phyloP scores from a whole-genome alignment of 2,888 invertebrate species.

The Drosophila anceps region DNA sequence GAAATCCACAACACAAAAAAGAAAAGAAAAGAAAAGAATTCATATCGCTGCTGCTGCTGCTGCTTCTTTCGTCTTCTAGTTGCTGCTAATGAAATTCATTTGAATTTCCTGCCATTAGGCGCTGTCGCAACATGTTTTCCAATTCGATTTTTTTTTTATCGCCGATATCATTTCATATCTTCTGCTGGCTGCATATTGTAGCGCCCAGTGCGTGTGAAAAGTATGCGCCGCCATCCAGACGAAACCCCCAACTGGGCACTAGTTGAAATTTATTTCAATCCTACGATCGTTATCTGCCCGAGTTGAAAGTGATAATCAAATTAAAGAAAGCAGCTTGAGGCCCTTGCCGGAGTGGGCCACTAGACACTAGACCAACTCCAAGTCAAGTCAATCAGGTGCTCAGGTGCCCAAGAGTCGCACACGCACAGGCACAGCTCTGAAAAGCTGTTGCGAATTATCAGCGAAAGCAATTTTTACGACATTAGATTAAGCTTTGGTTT shows the following conservation, averaged over 20 bases:
- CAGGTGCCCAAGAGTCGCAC: neutral
- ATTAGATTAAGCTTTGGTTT: neutral
- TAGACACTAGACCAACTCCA: neutral
- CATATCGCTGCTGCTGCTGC: neutral
- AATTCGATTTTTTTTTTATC: slow-evolving; percentile 9
- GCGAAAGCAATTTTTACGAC: neutral
- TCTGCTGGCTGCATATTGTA: neutral
- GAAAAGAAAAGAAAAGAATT: slow-evolving; percentile 18
- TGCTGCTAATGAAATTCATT: slow-evolving; percentile 46
- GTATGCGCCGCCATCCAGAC: slow-evolving; percentile 32
- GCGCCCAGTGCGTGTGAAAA: slow-evolving; percentile 53
- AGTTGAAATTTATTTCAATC: slow-evolving; percentile 42
- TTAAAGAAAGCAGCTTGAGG: slow-evolving; percentile 8
- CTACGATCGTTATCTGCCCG: slow-evolving; percentile 29
- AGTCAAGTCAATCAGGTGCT: neutral
- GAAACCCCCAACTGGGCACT: slow-evolving; percentile 21
- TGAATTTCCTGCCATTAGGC: slow-evolving; percentile 42
- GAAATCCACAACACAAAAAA: slow-evolving; percentile 7
- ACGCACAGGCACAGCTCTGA: neutral
- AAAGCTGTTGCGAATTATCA: neutral
- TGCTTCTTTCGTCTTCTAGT: neutral
- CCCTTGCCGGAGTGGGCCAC: too few species aligned
- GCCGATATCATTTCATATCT: slow-evolving; percentile 24
- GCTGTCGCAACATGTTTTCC: slow-evolving; percentile 50
- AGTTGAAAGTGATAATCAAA: slow-evolving; percentile 25